Percentiles rank a stretch among this genome's conserved stretches.
Evolutionary conservation across 37 sponge, comb jelly and placozoan genomes (phyloP).

Genomic region (Halichondria panicea): DNA sequence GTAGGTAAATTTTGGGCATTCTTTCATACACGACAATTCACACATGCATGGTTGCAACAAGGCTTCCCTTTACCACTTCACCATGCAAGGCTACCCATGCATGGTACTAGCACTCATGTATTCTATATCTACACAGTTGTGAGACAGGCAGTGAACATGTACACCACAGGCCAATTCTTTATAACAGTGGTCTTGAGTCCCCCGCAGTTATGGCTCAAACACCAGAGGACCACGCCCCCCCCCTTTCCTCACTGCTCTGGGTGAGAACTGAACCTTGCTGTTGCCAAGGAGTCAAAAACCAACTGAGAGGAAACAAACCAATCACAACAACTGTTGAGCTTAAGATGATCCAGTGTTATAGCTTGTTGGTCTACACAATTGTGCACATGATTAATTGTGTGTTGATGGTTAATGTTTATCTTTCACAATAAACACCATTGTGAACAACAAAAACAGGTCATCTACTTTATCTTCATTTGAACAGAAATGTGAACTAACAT

Average conservation of each 20-base stretch:
- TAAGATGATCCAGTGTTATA: too few species aligned
- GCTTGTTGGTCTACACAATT: background rate
- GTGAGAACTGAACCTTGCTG: conserved; percentile 34
- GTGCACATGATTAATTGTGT: background rate
- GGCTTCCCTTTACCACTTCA: too few species aligned
- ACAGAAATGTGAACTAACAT: too few species aligned
- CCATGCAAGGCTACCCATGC: background rate
- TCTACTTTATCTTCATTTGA: too few species aligned
- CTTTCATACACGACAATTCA: too few species aligned
- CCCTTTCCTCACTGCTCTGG: background rate
- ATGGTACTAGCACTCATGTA: background rate
- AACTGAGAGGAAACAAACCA: conserved; percentile 13
- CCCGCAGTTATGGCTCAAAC: conserved; percentile 32
- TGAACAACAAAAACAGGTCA: too few species aligned
- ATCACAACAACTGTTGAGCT: too few species aligned
- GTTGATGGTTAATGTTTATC: conserved; percentile 41
- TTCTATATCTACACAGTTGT: conserved; percentile 48
- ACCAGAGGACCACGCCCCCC: conserved; percentile 22
- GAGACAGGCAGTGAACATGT: conserved; percentile 79
- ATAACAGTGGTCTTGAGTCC: conserved; percentile 38
- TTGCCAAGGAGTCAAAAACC: conserved; percentile 43
- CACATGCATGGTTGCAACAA: too few species aligned
- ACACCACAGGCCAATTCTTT: conserved; percentile 80
- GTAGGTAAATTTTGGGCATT: too few species aligned
- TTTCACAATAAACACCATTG: conserved; percentile 77